These are phyloP conservation scores for Eufriesea mexicana DNA, from an alignment of 1,140 invertebrate genomes.

Conservation along the genomic window DNA sequence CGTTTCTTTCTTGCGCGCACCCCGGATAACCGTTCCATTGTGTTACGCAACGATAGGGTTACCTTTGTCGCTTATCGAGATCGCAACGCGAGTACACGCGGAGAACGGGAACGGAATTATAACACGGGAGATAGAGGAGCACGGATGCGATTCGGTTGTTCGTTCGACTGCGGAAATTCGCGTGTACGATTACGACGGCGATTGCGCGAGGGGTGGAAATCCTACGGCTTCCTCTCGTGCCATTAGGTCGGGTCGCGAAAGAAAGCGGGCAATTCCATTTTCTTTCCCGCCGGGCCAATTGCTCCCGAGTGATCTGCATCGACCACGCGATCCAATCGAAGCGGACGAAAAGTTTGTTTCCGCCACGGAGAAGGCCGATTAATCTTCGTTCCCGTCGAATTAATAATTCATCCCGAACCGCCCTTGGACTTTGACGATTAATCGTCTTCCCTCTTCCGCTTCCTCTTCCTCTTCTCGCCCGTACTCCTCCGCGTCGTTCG, in stretches of 20 bases:
- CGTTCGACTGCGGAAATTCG: neutral
- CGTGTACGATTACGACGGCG: too few species aligned
- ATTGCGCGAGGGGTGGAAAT: neutral
- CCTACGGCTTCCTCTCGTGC: neutral
- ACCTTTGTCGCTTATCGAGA: neutral
- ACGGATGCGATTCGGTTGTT: neutral
- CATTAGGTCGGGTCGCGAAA: neutral
- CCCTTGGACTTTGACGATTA: constrained; percentile 19
- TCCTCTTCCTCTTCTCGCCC: neutral
- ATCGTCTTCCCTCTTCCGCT: neutral
- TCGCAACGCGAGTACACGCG: too few species aligned
- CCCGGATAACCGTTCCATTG: neutral
- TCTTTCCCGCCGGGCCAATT: neutral
- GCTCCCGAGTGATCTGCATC: neutral
- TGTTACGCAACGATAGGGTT: neutral
- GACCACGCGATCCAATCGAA: neutral
- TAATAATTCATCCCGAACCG: constrained; percentile 35
- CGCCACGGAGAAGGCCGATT: constrained; percentile 5
- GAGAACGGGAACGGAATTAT: neutral
- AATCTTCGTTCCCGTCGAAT: constrained; percentile 33
- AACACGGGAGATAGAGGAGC: neutral
- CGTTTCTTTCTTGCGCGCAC: neutral
- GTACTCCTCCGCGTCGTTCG: neutral
- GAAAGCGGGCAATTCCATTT: neutral
- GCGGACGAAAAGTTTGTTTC: constrained; percentile 20